Evolutionary conservation across 2,888 invertebrate genomes (phyloP).

Genomic region (Scelioninae gen. 2): DNA sequence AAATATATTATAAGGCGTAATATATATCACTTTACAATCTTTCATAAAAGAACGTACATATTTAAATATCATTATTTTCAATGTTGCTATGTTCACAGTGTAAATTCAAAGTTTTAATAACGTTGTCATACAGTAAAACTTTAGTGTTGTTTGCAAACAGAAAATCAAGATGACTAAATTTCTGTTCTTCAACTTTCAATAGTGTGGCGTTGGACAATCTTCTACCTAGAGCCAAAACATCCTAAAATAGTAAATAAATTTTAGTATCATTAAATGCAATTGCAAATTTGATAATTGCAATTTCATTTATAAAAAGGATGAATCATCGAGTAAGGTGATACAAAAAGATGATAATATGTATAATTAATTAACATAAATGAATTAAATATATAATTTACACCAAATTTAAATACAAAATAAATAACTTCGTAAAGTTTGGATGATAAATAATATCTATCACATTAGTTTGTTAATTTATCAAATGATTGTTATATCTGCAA

Average conservation of each 20-base stretch:
- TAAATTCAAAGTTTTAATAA: slow-evolving; percentile 35
- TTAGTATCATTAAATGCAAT: no score
- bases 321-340: no score
- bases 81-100: slow-evolving; percentile 23
- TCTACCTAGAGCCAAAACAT: slow-evolving; percentile 46
- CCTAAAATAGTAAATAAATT: no score
- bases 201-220: slow-evolving; percentile 46
- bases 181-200: slow-evolving; percentile 39
- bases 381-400: no score
- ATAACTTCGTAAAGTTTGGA: no score
- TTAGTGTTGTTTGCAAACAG: slow-evolving; percentile 54
- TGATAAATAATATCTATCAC: no score
- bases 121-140: slow-evolving; percentile 50
- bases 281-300: slow-evolving; percentile 13
- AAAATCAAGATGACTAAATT: slow-evolving; percentile 59
- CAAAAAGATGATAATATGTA: no score
- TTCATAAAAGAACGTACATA: slow-evolving; percentile 16
- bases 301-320: no score
- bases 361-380: no score
- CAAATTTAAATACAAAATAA: no score
- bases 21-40: slow-evolving; percentile 33
- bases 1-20: slow-evolving; percentile 21
- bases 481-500: no score
- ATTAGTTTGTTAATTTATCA: no score
- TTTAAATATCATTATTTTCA: slow-evolving; percentile 37